Evolutionary conservation across 2,113 vertebrate genomes (phyloP).

Genomic region (Tursiops truncatus): DNA sequence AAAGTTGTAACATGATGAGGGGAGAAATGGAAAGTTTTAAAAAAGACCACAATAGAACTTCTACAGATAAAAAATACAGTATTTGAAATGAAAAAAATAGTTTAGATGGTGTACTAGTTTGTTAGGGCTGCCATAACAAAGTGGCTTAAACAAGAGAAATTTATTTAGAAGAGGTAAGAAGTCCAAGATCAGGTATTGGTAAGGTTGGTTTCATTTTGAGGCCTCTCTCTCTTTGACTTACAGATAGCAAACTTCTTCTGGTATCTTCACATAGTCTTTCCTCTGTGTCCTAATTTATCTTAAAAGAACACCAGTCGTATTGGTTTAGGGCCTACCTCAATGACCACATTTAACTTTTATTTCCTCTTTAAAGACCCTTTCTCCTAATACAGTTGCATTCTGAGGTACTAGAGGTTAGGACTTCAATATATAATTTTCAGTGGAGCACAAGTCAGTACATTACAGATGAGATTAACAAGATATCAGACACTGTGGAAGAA

Average conservation of each 20-base stretch:
- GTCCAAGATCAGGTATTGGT: not conserved
- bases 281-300: not conserved
- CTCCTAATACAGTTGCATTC: not conserved
- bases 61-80: not conserved
- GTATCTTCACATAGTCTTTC: not conserved
- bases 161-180: not conserved
- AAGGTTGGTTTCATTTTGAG: not conserved
- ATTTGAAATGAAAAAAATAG: not conserved
- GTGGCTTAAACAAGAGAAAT: not conserved
- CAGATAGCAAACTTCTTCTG: not conserved
- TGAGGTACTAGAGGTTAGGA: not conserved
- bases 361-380: not conserved
- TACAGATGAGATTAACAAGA: not conserved
- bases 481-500: not conserved
- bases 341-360: not conserved
- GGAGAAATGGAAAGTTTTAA: not conserved
- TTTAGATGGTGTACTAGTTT: not conserved
- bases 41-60: not conserved
- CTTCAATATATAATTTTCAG: not conserved
- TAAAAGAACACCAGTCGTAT: not conserved
- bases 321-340: not conserved
- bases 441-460: not conserved
- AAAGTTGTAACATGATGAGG: not conserved
- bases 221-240: not conserved
- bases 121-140: not conserved